Conservation (phyloP, 2,888 invertebrate genomes). For the Nebria salina region DNA sequence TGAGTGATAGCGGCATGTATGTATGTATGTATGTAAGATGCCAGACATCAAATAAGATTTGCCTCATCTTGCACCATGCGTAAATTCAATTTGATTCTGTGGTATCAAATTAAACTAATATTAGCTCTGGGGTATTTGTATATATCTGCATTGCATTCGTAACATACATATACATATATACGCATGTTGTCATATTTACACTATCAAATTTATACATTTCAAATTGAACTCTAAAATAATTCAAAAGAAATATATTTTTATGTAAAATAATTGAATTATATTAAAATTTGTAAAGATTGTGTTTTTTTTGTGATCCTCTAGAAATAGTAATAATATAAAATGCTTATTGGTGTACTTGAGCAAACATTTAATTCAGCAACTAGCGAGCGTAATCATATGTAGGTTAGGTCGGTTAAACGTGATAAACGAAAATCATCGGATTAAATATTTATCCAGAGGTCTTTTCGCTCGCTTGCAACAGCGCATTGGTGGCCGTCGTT, state of each 20-base stretch:
- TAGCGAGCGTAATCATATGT: neutral
- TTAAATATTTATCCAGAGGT: conserved; percentile 42
- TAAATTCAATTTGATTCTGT: neutral
- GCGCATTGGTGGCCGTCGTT: neutral
- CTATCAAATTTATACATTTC: neutral
- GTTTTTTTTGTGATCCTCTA: too few species aligned
- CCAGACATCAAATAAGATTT: neutral
- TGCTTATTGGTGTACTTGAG: neutral
- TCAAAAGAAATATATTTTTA: too few species aligned
- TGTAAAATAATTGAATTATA: too few species aligned
- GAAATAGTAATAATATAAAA: neutral
- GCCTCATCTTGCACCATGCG: neutral
- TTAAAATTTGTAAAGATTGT: too few species aligned
- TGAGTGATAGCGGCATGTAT: neutral
- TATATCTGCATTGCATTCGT: neutral
- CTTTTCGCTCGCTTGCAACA: neutral
- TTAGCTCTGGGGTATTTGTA: neutral
- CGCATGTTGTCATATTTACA: neutral
- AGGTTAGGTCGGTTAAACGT: conserved; percentile 3
- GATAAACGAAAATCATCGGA: conserved; percentile 41
- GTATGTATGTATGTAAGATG: neutral
- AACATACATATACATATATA: too few species aligned
- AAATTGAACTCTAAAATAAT: neutral
- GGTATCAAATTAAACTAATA: conserved; percentile 1
- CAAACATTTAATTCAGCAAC: neutral